Evolutionary conservation across 1,140 invertebrate genomes (phyloP).

Genomic region (Oreohelix idahoensis): DNA sequence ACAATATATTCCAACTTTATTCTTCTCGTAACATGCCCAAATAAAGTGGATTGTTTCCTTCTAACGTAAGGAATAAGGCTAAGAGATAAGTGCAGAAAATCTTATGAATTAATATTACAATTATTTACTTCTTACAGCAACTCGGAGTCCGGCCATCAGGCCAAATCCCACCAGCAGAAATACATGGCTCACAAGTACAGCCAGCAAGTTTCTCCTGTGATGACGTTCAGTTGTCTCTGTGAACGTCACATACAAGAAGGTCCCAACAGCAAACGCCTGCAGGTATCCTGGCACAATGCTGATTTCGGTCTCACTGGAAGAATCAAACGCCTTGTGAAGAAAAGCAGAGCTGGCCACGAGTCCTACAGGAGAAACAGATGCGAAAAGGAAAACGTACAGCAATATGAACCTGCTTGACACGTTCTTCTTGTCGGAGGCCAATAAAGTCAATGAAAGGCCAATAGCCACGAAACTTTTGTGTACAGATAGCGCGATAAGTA

Average conservation of each 20-base stretch:
- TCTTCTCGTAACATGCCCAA: too few relatives aligned
- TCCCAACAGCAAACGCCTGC: conserved; percentile 31
- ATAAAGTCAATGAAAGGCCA: conserved; percentile 11
- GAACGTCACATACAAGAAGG: conserved; percentile 28
- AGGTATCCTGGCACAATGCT: conserved; percentile 10
- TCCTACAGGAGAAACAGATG: not conserved
- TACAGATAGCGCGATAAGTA: conserved; percentile 12
- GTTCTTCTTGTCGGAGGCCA: conserved; percentile 1
- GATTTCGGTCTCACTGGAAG: not conserved
- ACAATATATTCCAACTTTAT: too few relatives aligned
- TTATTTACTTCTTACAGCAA: not conserved
- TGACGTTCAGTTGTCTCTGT: not conserved
- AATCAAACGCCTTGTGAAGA: not conserved
- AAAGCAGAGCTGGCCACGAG: not conserved
- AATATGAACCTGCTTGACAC: not conserved
- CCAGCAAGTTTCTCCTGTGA: not conserved
- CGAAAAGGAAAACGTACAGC: conserved; percentile 8
- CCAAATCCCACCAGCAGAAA: too few relatives aligned
- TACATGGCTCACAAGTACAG: too few relatives aligned
- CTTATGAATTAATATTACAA: not conserved
- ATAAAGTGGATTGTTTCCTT: too few relatives aligned
- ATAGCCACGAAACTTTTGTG: conserved; percentile 30
- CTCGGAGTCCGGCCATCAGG: too few relatives aligned
- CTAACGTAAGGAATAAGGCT: too few relatives aligned
- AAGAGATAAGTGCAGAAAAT: too few relatives aligned